These are phyloP conservation scores for Malurus elegans DNA, from an alignment of 2,113 vertebrate species.

Conservation along the genomic window DNA sequence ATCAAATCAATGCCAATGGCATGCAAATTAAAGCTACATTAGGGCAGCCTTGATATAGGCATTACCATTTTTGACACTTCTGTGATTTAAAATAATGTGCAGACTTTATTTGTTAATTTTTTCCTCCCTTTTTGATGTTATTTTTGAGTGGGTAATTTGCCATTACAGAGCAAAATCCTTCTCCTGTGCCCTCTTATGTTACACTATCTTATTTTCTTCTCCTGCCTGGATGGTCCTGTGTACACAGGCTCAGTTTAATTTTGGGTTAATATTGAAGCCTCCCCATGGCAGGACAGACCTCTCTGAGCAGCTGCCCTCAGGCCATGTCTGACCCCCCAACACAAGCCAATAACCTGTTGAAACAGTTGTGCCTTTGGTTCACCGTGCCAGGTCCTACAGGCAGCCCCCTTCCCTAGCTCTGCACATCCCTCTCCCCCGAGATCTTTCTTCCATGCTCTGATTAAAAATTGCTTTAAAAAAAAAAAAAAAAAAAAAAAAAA, in stretches of 20 bases:
- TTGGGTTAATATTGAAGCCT: background rate
- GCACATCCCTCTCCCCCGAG: background rate
- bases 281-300: background rate
- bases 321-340: background rate
- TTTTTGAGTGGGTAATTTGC: slow-evolving; percentile 76
- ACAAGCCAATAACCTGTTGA: background rate
- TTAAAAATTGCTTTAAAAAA: background rate
- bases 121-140: slow-evolving; percentile 72
- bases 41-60: slow-evolving; percentile 74
- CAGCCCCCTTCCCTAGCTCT: background rate
- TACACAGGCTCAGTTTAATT: background rate
- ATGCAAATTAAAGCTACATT: slow-evolving; percentile 75
- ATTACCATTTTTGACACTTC: slow-evolving; percentile 70
- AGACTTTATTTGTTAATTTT: slow-evolving; percentile 74
- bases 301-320: background rate
- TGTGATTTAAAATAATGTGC: slow-evolving; percentile 78
- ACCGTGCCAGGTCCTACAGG: accelerated
- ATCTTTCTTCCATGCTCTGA: background rate
- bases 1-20: slow-evolving; percentile 76
- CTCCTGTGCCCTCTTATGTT: slow-evolving; percentile 25
- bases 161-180: slow-evolving; percentile 67
- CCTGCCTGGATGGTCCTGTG: background rate
- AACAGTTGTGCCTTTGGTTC: background rate
- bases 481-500: background rate
- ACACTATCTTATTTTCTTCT: background rate